phyloP scores from a whole-genome alignment of 2,797 vertebrate genomes.

The Mastacembelus armatus region DNA sequence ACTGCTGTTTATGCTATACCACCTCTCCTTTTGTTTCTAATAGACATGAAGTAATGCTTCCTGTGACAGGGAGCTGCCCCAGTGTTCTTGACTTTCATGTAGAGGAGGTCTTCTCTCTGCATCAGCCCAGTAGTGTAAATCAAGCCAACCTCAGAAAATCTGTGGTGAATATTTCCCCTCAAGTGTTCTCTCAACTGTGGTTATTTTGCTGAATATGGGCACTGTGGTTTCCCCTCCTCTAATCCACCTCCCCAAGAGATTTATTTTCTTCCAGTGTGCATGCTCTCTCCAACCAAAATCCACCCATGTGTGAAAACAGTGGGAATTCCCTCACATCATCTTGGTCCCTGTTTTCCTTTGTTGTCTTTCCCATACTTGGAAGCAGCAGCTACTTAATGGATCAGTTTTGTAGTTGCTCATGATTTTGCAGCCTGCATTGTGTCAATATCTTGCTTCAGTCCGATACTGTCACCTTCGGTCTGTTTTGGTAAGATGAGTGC shows the following conservation, averaged over 20 bases:
- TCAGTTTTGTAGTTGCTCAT: slow-evolving; percentile 21
- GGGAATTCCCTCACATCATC: slow-evolving; percentile 54
- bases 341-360: neutral
- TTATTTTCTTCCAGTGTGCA: slow-evolving; percentile 15
- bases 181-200: slow-evolving; percentile 45
- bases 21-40: slow-evolving; percentile 44
- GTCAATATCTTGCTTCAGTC: slow-evolving; percentile 30
- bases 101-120: slow-evolving; percentile 33
- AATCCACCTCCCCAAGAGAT: slow-evolving; percentile 1
- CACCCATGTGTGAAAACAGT: slow-evolving; percentile 38
- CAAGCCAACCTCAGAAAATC: slow-evolving; percentile 46
- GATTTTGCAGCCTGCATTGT: slow-evolving; percentile 26
- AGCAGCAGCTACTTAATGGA: slow-evolving; percentile 12
- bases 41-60: slow-evolving; percentile 65
- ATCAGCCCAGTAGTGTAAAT: slow-evolving; percentile 42
- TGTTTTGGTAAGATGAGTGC: slow-evolving; percentile 4
- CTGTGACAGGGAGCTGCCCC: slow-evolving; percentile 22
- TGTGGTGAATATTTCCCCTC: slow-evolving; percentile 22
- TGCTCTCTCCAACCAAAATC: slow-evolving; percentile 15
- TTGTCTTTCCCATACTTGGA: slow-evolving; percentile 10
- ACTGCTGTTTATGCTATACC: slow-evolving; percentile 37
- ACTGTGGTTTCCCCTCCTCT: slow-evolving; percentile 34
- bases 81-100: slow-evolving; percentile 19
- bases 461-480: slow-evolving; percentile 24
- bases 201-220: slow-evolving; percentile 29